Evolutionary conservation across 2,797 vertebrate genomes (phyloP), one percentile per base, ranked within the genome.

Genomic region (Ispidina picta): DNA sequence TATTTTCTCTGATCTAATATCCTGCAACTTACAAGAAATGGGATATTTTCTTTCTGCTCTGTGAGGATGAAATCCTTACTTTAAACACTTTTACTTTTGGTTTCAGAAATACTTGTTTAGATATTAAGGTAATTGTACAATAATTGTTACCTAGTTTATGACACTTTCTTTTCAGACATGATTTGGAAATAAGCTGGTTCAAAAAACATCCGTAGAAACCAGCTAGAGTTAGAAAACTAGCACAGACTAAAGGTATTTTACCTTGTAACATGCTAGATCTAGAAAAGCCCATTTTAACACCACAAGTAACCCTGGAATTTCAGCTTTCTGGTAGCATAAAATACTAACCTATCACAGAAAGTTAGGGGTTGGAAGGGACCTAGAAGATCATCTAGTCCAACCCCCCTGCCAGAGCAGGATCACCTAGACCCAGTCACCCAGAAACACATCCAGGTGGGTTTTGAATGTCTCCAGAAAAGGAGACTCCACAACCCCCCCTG

Each of bases 91-190:
- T 77, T 39, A 15, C 14, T 6, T 72, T 72, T 66, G 1, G n/a
- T 71, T 37, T 71, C 68, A 84, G 28, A 69, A 88, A 22, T 20
- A 35, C 54, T 41, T 85, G 78, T 93, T 84, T 52, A 77, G 69
- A 68, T 55, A 9, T 62, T 74, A 89, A 89, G 79, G 85, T 77
- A 91, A 92, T 43, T 71, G 18, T 48, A 80, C 62, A 86, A 59
- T 59, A 75, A 89, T 85, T 88, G 22, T 20, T 84, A 43, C 71
- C 46, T 41, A 6, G 6, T 51, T 94, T 70, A n/a, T 74, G 71
- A 74, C 28, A 1, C 7, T 68, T 84, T 74, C 28, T 58, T 83
- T 72, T 83, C 16, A 21, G 75, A 71, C 9, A 22, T 37, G 31
- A 62, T 90, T 69, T 90, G 22, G 28, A 35, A 80, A 80, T 48